phyloP scores from a whole-genome alignment of 2,797 vertebrate species.

The Parauchenoglanis punctatus region DNA sequence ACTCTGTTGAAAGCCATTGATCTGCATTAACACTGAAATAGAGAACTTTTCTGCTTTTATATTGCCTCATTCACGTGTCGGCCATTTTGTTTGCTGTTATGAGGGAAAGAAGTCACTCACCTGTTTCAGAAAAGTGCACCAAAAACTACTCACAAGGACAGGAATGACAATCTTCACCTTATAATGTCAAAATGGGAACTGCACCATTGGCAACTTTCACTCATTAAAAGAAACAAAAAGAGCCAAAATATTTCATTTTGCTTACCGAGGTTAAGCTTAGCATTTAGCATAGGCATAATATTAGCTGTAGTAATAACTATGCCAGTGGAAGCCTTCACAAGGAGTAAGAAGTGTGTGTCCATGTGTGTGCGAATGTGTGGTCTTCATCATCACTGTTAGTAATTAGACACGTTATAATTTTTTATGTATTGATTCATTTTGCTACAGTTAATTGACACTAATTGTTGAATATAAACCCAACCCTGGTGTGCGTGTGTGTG shows the following conservation, averaged over 20 bases:
- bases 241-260: not conserved
- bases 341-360: not conserved
- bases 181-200: not conserved
- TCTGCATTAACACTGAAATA: slow-evolving; percentile 4
- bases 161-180: not conserved
- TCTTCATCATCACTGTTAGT: not conserved
- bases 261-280: not conserved
- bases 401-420: slow-evolving; percentile 40
- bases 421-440: slow-evolving; percentile 78
- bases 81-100: not conserved
- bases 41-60: not conserved
- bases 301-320: not conserved
- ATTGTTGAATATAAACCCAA: slow-evolving; percentile 76
- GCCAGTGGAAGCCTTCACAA: not conserved
- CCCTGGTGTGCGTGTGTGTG: not conserved
- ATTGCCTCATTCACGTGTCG: not conserved
- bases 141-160: not conserved
- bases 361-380: not conserved
- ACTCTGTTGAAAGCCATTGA: not conserved
- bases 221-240: not conserved
- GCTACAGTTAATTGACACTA: slow-evolving; percentile 80
- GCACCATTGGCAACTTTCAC: not conserved
- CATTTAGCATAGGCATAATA: not conserved
- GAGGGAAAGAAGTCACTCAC: not conserved
- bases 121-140: not conserved